phyloP scores from a whole-genome alignment of 2,797 vertebrate genomes.

The Xenops minutus region DNA sequence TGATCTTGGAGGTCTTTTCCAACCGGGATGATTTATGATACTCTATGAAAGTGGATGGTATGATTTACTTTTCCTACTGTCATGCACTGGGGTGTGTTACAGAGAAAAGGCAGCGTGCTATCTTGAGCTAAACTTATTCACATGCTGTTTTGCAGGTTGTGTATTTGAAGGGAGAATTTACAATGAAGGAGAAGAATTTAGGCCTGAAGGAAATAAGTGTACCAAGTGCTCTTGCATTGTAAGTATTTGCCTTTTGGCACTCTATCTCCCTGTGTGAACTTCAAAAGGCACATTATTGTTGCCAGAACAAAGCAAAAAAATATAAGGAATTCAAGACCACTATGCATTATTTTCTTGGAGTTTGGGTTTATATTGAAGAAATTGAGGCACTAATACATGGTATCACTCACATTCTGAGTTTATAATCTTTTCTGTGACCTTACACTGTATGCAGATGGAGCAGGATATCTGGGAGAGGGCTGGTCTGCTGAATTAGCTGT shows the following conservation, averaged over 20 bases:
- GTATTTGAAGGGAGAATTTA: conserved; percentile 91
- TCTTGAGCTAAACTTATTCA: not conserved
- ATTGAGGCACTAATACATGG: not conserved
- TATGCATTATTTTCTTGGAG: not conserved
- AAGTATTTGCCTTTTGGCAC: conserved; percentile 77
- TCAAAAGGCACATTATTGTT: conserved; percentile 25
- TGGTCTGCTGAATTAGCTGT: not conserved
- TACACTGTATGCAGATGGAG: not conserved
- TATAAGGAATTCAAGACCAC: conserved; percentile 2
- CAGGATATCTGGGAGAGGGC: not conserved
- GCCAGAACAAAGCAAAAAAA: conserved; percentile 39
- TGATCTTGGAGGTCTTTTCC: not conserved
- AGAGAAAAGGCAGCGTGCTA: not conserved
- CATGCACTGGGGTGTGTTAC: not conserved
- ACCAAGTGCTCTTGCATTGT: conserved; percentile 91
- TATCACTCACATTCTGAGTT: not conserved
- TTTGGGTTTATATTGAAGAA: not conserved
- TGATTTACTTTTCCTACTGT: not conserved
- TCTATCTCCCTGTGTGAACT: conserved; percentile 6
- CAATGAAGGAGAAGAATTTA: conserved; percentile 91
- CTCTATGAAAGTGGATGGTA: not conserved
- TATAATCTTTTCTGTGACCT: not conserved
- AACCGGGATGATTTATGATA: not conserved
- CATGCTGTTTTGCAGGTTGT: conserved; percentile 77
- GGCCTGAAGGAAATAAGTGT: conserved; percentile 89